A percentile compares a stretch with the other conserved stretches of the same genome.
Evolutionary conservation across 2,888 invertebrate genomes (phyloP).

Genomic region (Actias luna): DNA sequence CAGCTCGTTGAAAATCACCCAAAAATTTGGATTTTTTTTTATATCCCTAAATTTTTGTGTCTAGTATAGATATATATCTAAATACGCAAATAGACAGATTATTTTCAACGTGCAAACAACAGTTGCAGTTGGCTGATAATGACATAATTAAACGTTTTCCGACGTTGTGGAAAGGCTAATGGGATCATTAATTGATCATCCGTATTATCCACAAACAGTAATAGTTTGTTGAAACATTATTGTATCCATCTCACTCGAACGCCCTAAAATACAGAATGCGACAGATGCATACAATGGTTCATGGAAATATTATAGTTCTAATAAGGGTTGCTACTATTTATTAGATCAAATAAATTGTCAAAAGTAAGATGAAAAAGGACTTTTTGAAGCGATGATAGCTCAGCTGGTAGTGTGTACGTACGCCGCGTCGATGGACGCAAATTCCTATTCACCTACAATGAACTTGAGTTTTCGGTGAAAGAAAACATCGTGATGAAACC

Average conservation of each 20-base stretch:
- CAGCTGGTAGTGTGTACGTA: neutral
- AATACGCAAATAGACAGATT: neutral
- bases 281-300: neutral
- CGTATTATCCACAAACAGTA: neutral
- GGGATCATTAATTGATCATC: neutral
- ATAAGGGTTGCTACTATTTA: no score
- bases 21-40: no score
- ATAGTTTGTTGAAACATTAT: neutral
- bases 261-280: neutral
- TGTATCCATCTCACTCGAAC: neutral
- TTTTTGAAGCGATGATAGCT: no score
- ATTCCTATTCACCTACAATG: no score
- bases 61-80: no score
- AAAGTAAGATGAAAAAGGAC: no score
- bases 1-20: no score
- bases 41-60: no score
- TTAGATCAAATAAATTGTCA: no score
- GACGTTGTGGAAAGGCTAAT: constrained; percentile 7
- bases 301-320: neutral
- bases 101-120: neutral
- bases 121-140: neutral
- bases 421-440: neutral
- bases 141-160: neutral
- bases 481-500: neutral
- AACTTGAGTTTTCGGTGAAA: neutral